Conservation (phyloP, 92 coral and sea anemone genomes). For the Plumapathes pennacea region DNA sequence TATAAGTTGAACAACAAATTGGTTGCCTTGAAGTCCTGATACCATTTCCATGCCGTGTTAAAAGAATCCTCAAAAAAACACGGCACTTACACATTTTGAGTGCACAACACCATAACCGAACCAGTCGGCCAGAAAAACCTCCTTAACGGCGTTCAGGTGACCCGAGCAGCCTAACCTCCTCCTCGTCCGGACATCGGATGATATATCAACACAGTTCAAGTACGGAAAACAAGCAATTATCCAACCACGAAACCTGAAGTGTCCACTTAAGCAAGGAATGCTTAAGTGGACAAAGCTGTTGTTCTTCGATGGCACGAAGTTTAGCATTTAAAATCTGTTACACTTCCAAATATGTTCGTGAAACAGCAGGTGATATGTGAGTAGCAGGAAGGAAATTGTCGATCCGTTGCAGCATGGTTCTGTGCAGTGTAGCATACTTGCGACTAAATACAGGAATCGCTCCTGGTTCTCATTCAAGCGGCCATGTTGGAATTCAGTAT, state of each 20-base stretch:
- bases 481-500: too few relatives aligned
- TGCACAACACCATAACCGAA: conserved; percentile 71
- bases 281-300: too few relatives aligned
- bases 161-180: conserved; percentile 57
- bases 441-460: too few relatives aligned
- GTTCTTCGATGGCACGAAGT: too few relatives aligned
- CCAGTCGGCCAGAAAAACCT: conserved; percentile 76
- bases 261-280: conserved; percentile 36
- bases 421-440: too few relatives aligned
- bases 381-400: too few relatives aligned
- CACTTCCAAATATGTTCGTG: too few relatives aligned
- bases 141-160: conserved; percentile 63
- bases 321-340: too few relatives aligned
- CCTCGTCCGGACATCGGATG: conserved; percentile 59
- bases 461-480: too few relatives aligned
- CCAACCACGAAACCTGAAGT: conserved; percentile 68
- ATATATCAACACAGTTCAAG: conserved; percentile 61
- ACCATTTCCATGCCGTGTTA: conserved; percentile 59
- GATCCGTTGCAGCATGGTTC: too few relatives aligned
- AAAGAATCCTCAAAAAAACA: conserved; percentile 60
- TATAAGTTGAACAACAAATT: conserved; percentile 65
- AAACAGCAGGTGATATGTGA: too few relatives aligned
- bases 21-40: conserved; percentile 61
- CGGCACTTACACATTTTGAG: conserved; percentile 54
- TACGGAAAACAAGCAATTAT: conserved; percentile 60